Conservation (phyloP, 2,888 invertebrate genomes). For the Athetis lepigone region DNA sequence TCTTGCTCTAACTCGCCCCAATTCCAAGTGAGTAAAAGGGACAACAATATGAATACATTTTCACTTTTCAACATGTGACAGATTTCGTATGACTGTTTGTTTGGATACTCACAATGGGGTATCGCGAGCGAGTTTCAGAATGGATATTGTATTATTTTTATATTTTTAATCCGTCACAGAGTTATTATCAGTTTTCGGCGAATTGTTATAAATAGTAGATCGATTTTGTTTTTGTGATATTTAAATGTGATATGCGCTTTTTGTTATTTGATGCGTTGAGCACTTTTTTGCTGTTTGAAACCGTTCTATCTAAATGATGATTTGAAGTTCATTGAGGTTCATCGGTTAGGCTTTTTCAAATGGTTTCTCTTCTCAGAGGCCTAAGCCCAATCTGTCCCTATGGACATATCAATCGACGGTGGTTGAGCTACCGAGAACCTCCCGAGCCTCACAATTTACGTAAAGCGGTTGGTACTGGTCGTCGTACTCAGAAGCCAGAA, state of each 20-base stretch:
- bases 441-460: no score
- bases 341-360: no score
- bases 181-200: conserved; percentile 59
- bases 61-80: conserved; percentile 89
- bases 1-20: conserved; percentile 75
- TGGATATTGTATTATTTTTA: conserved; percentile 83
- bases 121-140: conserved; percentile 76
- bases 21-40: conserved; percentile 69
- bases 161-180: conserved; percentile 84
- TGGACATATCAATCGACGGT: no score
- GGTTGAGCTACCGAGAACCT: no score
- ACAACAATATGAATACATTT: conserved; percentile 83
- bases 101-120: conserved; percentile 83
- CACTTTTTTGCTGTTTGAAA: not conserved
- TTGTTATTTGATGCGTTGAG: conserved; percentile 14
- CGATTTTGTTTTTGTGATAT: conserved; percentile 20
- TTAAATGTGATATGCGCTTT: conserved; percentile 13
- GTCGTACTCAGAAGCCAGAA: no score
- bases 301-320: not conserved
- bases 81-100: conserved; percentile 89
- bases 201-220: conserved; percentile 41
- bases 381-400: no score
- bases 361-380: no score
- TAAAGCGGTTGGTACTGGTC: no score
- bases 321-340: not conserved